Evolutionary conservation across 2,888 invertebrate species (phyloP).

Genomic region (Cosmorhoe ocellata): DNA sequence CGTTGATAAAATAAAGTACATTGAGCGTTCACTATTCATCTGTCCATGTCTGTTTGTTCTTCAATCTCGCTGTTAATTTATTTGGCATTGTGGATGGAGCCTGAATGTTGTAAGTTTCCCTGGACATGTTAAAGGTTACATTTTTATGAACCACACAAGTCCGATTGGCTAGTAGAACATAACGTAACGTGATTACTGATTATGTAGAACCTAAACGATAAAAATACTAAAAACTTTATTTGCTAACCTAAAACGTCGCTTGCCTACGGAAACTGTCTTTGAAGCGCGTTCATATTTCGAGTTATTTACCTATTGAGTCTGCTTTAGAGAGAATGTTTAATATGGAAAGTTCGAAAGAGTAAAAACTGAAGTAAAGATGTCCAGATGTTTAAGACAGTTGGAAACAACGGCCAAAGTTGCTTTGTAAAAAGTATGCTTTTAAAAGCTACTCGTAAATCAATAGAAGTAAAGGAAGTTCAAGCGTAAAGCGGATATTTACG

Average conservation of each 20-base stretch:
- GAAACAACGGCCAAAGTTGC: slow-evolving; percentile 73
- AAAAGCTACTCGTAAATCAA: slow-evolving; percentile 76
- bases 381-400: slow-evolving; percentile 79
- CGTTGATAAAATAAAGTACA: slow-evolving; percentile 51
- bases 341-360: slow-evolving; percentile 72
- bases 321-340: slow-evolving; percentile 58
- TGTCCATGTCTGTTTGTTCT: slow-evolving; percentile 54
- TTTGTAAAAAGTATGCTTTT: slow-evolving; percentile 79
- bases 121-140: slow-evolving; percentile 6
- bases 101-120: slow-evolving; percentile 12
- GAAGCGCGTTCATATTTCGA: no score
- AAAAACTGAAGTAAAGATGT: slow-evolving; percentile 70
- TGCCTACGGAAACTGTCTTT: no score
- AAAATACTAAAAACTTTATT: no score
- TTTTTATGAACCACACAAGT: slow-evolving; percentile 1
- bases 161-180: no score
- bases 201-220: no score
- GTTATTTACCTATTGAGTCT: slow-evolving; percentile 34
- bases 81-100: slow-evolving; percentile 32
- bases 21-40: slow-evolving; percentile 57
- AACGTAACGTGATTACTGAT: no score
- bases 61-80: slow-evolving; percentile 45
- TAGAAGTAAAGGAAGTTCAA: slow-evolving; percentile 71
- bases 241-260: no score
- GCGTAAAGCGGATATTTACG: slow-evolving; percentile 72